Percentiles rank a stretch among this genome's conserved stretches.
phyloP scores from a whole-genome alignment of 2,797 vertebrate genomes.

The Agapornis canus region DNA sequence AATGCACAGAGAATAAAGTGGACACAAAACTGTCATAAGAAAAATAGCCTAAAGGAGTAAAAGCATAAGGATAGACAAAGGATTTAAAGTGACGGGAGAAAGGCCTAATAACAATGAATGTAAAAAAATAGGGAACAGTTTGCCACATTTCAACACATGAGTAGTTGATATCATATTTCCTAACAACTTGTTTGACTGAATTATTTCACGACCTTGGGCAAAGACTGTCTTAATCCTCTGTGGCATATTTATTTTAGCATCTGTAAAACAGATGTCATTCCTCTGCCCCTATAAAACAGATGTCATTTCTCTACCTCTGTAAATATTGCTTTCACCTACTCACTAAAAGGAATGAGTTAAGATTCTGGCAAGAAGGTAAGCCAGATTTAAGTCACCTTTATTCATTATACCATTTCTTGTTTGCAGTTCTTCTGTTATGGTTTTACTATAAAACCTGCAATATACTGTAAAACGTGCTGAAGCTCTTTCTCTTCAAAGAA shows the following conservation, averaged over 20 bases:
- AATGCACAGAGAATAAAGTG: not conserved
- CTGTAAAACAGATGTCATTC: constrained; percentile 33
- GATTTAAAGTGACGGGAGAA: constrained; percentile 35
- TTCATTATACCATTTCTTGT: not conserved
- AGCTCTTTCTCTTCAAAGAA: not conserved
- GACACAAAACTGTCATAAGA: not conserved
- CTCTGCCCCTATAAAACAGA: not conserved
- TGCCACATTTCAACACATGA: constrained; percentile 38
- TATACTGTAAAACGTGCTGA: not conserved
- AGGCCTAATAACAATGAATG: constrained; percentile 19
- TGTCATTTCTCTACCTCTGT: not conserved
- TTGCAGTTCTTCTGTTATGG: not conserved
- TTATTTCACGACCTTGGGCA: constrained; percentile 45
- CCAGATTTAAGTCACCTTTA: not conserved
- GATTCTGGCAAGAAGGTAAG: not conserved
- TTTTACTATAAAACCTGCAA: not conserved
- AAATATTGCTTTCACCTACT: not conserved
- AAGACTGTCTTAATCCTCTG: constrained; percentile 25
- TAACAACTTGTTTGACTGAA: constrained; percentile 41
- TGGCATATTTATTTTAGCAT: constrained; percentile 27
- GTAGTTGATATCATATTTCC: constrained; percentile 18
- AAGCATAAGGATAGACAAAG: not conserved
- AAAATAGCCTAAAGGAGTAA: not conserved
- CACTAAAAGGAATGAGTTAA: not conserved
- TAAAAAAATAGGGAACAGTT: constrained; percentile 22